These are phyloP conservation scores for Bubalus kerabau DNA, from an alignment of 2,113 vertebrate genomes.

Conservation along the genomic window DNA sequence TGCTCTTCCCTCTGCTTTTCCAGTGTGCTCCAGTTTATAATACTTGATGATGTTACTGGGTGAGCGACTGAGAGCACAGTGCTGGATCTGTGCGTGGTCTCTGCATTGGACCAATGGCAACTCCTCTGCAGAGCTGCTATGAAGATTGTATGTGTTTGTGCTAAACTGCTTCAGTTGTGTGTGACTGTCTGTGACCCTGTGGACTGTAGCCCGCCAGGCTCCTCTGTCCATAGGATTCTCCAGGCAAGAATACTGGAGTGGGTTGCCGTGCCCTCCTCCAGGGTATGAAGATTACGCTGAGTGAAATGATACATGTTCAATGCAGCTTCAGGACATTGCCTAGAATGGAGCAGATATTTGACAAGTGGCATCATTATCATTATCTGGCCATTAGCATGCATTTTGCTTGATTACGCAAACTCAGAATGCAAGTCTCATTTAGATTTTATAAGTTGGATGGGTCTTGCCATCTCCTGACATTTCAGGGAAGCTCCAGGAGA, in stretches of 20 bases:
- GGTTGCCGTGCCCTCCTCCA: background rate
- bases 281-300: background rate
- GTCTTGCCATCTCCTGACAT: background rate
- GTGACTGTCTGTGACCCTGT: background rate
- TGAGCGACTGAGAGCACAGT: fast-evolving
- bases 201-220: background rate
- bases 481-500: background rate
- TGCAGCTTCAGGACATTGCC: background rate
- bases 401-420: background rate
- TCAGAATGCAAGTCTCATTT: background rate
- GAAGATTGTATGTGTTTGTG: background rate
- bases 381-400: too few relatives aligned
- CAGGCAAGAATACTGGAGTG: background rate
- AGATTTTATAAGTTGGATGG: background rate
- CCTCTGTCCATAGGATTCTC: background rate
- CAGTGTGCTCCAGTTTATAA: background rate
- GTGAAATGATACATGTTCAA: background rate
- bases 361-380: background rate
- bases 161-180: background rate
- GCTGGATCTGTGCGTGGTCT: background rate
- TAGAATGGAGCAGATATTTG: background rate
- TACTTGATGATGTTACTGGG: background rate
- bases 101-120: background rate
- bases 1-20: background rate
- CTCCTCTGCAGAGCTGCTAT: background rate